phyloP scores from a whole-genome alignment of 2,888 invertebrate species.

The Eupithecia dodoneata region DNA sequence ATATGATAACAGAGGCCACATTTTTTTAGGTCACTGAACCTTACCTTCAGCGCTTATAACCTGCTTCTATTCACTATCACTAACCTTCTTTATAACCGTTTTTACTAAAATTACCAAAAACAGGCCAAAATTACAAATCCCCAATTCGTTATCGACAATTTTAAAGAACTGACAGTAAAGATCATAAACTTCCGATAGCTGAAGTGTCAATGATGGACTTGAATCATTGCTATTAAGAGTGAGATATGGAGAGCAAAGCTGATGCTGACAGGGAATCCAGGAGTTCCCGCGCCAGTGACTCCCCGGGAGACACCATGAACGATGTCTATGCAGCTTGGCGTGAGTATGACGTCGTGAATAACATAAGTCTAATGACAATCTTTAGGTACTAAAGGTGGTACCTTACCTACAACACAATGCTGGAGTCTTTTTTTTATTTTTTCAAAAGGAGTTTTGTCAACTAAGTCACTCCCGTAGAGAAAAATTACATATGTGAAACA shows the following conservation, averaged over 20 bases:
- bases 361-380: neutral
- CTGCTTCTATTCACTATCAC: conserved; percentile 13
- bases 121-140: conserved; percentile 25
- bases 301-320: conserved; percentile 86
- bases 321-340: conserved; percentile 87
- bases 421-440: neutral
- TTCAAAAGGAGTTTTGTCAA: too few species aligned
- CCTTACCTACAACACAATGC: neutral
- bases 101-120: conserved; percentile 14
- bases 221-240: conserved; percentile 40
- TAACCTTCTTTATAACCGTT: neutral
- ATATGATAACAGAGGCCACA: neutral
- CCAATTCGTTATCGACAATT: neutral
- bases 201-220: neutral
- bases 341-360: conserved; percentile 67
- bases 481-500: too few species aligned
- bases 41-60: neutral
- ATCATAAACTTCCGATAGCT: neutral
- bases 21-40: neutral
- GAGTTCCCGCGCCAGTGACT: conserved; percentile 74
- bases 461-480: too few species aligned
- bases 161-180: neutral
- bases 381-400: neutral
- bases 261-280: conserved; percentile 61
- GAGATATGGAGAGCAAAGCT: conserved; percentile 64